These are phyloP conservation scores for Arothron firmamentum DNA, from an alignment of 2,113 vertebrate species.

Conservation along the genomic window DNA sequence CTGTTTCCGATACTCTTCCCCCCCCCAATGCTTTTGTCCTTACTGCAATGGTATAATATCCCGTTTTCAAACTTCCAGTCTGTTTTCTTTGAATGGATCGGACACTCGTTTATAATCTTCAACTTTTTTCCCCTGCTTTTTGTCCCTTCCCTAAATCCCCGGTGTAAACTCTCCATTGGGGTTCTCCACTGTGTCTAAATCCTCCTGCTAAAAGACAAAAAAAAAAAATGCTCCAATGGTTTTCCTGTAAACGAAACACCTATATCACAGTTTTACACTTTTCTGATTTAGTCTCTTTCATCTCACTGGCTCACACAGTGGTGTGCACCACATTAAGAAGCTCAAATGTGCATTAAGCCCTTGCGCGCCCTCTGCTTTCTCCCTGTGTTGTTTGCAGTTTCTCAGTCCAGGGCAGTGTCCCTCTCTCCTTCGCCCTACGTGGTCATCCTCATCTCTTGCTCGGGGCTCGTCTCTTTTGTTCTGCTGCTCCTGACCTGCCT, in stretches of 20 bases:
- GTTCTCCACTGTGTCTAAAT: constrained; percentile 62
- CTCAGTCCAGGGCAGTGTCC: constrained; percentile 75
- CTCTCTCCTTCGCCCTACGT: constrained; percentile 88
- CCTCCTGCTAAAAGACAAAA: constrained; percentile 53
- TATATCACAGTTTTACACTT: constrained; percentile 51
- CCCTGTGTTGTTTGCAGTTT: constrained; percentile 58
- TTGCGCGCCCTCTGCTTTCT: constrained; percentile 22
- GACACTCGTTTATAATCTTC: constrained; percentile 41
- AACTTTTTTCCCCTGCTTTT: constrained; percentile 58
- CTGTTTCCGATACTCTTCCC: constrained; percentile 59
- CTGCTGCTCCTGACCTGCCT: constrained; percentile 91
- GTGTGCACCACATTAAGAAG: constrained; percentile 17
- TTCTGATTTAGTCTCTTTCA: constrained; percentile 49
- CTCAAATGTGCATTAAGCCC: not conserved
- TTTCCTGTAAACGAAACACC: constrained; percentile 54
- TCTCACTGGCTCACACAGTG: constrained; percentile 52
- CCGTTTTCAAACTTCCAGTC: constrained; percentile 58
- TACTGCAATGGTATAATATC: constrained; percentile 68
- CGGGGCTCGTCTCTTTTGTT: constrained; percentile 87
- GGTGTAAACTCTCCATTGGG: constrained; percentile 72
- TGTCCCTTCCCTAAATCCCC: constrained; percentile 52
- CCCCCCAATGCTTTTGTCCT: constrained; percentile 61
- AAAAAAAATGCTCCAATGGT: constrained; percentile 57
- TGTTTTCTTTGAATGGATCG: constrained; percentile 40
- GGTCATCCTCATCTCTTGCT: constrained; percentile 90